Percentiles rank a stretch among this genome's conserved stretches.
These are phyloP conservation scores for Acleris literana DNA, from an alignment of 2,888 invertebrate species.

Conservation along the genomic window DNA sequence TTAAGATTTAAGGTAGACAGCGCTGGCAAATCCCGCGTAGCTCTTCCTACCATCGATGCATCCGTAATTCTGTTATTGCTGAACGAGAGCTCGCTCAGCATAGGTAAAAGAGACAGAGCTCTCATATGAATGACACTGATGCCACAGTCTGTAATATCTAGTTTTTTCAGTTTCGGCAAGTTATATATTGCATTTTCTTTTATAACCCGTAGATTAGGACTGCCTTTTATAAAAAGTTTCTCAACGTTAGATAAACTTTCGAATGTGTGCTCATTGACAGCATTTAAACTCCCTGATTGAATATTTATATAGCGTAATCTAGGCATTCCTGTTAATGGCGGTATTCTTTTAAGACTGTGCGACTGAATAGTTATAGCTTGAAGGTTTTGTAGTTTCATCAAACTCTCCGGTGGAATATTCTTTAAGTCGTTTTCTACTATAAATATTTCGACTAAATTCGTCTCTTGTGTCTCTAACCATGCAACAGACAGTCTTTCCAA, in stretches of 20 bases:
- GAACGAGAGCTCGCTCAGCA: conserved; percentile 87
- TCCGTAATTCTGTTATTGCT: conserved; percentile 89
- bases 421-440: conserved; percentile 92
- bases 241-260: conserved; percentile 88
- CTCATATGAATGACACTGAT: conserved; percentile 91
- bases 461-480: conserved; percentile 91
- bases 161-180: conserved; percentile 85
- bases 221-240: conserved; percentile 89
- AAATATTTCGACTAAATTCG: conserved; percentile 90
- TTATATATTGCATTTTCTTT: conserved; percentile 90
- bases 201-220: conserved; percentile 85
- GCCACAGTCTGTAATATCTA: conserved; percentile 91
- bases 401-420: conserved; percentile 90
- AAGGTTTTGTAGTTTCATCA: conserved; percentile 88
- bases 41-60: conserved; percentile 91
- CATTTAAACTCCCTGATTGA: conserved; percentile 86
- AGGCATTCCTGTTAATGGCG: conserved; percentile 87
- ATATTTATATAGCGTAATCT: conserved; percentile 89
- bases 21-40: conserved; percentile 89
- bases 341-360: conserved; percentile 88
- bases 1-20: conserved; percentile 88
- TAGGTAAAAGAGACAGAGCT: conserved; percentile 88
- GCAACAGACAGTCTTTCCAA: conserved; percentile 91
- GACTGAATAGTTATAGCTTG: conserved; percentile 94
- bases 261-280: conserved; percentile 87